These are phyloP conservation scores for Andrena bicolor DNA, from an alignment of 2,888 invertebrate genomes.

Conservation along the genomic window DNA sequence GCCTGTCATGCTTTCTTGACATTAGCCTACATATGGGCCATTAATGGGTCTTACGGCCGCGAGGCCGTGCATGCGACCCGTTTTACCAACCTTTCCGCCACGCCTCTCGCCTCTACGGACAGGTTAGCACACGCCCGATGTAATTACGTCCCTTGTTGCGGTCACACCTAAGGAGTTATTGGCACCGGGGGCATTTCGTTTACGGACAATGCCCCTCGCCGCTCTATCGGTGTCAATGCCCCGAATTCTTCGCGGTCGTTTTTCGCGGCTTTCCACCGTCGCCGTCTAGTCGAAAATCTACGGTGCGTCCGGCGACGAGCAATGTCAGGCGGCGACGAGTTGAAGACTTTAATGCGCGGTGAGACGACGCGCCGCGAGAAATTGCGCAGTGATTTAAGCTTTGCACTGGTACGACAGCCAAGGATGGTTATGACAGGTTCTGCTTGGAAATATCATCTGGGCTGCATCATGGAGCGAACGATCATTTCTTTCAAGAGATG, in stretches of 20 bases:
- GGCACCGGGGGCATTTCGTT: constrained; percentile 37
- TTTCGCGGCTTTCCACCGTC: neutral
- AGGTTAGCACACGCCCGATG: constrained; percentile 60
- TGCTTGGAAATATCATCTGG: too few species aligned
- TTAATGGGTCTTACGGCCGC: constrained; percentile 63
- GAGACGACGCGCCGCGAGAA: neutral
- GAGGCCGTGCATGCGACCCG: constrained; percentile 42
- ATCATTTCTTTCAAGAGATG: too few species aligned
- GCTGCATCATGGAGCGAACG: too few species aligned
- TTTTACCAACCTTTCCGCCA: constrained; percentile 63
- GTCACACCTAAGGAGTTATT: constrained; percentile 55
- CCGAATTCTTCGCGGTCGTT: constrained; percentile 8
- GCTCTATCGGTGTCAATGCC: constrained; percentile 25
- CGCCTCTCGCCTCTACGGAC: constrained; percentile 63
- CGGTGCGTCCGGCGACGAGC: neutral
- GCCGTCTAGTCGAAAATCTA: neutral
- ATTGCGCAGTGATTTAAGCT: too few species aligned
- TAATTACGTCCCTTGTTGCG: constrained; percentile 68
- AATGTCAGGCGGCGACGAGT: neutral
- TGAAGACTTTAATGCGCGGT: constrained; percentile 13
- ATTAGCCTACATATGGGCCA: constrained; percentile 78
- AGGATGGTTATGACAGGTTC: too few species aligned
- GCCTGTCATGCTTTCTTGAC: constrained; percentile 80
- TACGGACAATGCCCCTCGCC: constrained; percentile 23
- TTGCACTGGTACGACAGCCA: too few species aligned